These are phyloP conservation scores for Pagetopsis macropterus DNA, from an alignment of 2,797 vertebrate species.

Conservation along the genomic window DNA sequence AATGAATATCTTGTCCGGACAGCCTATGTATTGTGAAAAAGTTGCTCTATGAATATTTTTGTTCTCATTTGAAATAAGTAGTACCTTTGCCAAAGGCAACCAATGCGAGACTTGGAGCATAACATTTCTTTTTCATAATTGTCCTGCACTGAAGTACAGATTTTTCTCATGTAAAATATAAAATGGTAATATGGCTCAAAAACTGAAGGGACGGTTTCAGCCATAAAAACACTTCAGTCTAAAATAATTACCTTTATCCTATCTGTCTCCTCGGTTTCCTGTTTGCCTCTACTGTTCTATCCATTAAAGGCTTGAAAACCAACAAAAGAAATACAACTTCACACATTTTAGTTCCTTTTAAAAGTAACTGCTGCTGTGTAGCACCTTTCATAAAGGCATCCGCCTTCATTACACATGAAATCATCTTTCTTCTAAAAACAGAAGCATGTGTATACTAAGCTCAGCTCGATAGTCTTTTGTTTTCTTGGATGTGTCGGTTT, in stretches of 20 bases:
- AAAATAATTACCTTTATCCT: no score
- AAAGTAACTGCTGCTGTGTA: not conserved
- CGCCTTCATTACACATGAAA: not conserved
- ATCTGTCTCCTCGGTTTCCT: no score
- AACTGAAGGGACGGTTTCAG: not conserved
- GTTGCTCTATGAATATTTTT: no score
- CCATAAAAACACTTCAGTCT: not conserved
- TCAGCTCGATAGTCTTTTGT: not conserved
- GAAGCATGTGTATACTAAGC: not conserved
- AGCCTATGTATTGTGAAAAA: not conserved
- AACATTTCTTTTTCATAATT: no score
- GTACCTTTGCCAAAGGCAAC: no score
- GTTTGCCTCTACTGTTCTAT: not conserved
- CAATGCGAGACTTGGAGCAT: no score
- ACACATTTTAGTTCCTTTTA: not conserved
- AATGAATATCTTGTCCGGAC: not conserved
- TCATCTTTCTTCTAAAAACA: constrained; percentile 10
- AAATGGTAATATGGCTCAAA: no score
- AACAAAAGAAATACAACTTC: not conserved
- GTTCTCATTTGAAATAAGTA: no score
- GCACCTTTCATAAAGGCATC: not conserved
- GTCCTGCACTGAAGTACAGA: no score
- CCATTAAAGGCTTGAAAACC: not conserved
- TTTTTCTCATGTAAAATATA: no score
- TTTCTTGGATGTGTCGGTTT: not conserved